These are phyloP conservation scores for Forbesichthys agassizii DNA, from an alignment of 2,113 vertebrate genomes.

Conservation along the genomic window DNA sequence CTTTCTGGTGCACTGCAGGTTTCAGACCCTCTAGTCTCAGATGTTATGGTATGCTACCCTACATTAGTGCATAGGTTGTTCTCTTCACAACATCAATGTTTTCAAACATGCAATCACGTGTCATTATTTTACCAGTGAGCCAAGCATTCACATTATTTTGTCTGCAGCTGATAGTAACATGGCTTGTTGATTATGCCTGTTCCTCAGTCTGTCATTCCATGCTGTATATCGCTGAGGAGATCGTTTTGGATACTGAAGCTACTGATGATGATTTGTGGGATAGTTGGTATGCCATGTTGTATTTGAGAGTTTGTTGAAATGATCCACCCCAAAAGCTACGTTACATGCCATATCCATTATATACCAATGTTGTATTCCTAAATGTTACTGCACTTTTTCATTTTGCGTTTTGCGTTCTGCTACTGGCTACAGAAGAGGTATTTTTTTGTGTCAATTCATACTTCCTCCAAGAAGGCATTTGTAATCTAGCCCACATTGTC, in stretches of 20 bases:
- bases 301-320: constrained; percentile 27
- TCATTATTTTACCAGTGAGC: constrained; percentile 26
- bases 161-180: constrained; percentile 9
- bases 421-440: constrained; percentile 36
- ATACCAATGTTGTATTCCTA: constrained; percentile 46
- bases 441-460: constrained; percentile 18
- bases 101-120: constrained; percentile 27
- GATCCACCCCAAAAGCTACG: background rate
- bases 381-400: constrained; percentile 65
- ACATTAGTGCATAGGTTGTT: constrained; percentile 48
- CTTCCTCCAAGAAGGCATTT: constrained; percentile 23
- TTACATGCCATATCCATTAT: constrained; percentile 10
- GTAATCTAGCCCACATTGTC: constrained; percentile 11
- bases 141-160: constrained; percentile 5
- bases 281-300: background rate
- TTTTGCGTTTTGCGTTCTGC: constrained; percentile 37
- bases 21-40: background rate
- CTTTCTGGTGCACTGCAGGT: constrained; percentile 19
- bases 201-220: constrained; percentile 60
- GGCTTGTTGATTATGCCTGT: constrained; percentile 7
- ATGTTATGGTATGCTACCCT: background rate
- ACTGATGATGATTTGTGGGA: background rate
- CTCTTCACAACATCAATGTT: constrained; percentile 16
- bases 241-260: background rate
- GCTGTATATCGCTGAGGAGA: constrained; percentile 11